Evolutionary conservation across 2,888 invertebrate genomes (phyloP).

Genomic region (Labia minor): DNA sequence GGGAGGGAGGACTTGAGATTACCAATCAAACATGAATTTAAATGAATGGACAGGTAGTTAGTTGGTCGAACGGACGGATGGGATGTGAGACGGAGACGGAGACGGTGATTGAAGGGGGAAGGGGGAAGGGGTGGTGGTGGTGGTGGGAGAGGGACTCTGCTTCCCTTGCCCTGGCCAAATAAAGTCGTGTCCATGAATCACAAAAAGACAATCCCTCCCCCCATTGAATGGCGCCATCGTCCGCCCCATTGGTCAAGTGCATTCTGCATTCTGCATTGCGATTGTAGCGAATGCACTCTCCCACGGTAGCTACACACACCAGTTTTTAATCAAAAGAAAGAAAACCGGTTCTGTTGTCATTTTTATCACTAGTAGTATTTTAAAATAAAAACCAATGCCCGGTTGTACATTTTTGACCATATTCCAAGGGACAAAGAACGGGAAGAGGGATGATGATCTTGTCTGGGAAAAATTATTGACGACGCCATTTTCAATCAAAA

Average conservation of each 20-base stretch:
- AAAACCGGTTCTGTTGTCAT: background rate
- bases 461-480: too few relatives aligned
- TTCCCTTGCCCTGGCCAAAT: background rate
- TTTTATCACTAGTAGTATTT: background rate
- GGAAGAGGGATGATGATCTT: too few relatives aligned
- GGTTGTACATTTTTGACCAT: too few relatives aligned
- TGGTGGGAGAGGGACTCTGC: too few relatives aligned
- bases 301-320: background rate
- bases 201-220: background rate
- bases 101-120: background rate
- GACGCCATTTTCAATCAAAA: too few relatives aligned
- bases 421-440: too few relatives aligned
- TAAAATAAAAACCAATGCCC: background rate
- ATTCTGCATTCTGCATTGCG: background rate
- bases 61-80: too few relatives aligned
- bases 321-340: background rate
- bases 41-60: conserved; percentile 4
- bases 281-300: background rate
- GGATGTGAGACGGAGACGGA: background rate
- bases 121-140: too few relatives aligned
- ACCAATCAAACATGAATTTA: background rate
- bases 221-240: background rate
- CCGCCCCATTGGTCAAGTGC: background rate
- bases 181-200: background rate
- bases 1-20: background rate